These are phyloP conservation scores for Cyanoramphus novaezelandiae DNA, from an alignment of 2,113 vertebrate genomes.

Conservation along the genomic window DNA sequence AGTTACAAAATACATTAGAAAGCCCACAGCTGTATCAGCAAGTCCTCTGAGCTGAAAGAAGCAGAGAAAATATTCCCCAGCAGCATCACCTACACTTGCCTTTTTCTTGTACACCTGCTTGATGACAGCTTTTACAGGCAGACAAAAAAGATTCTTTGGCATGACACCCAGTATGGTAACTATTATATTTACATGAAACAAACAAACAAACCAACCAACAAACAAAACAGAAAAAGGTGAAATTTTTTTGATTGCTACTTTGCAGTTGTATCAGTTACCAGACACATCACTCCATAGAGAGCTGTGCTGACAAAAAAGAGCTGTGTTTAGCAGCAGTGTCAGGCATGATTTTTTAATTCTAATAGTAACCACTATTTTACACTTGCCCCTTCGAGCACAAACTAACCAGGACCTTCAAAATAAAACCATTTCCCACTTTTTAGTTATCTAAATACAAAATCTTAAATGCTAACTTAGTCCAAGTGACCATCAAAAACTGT, in stretches of 20 bases:
- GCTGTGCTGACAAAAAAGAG: neutral
- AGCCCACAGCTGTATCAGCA: neutral
- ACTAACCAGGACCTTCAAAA: neutral
- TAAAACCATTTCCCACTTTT: neutral
- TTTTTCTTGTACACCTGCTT: neutral
- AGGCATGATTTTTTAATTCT: neutral
- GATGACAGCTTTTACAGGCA: neutral
- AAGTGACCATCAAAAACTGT: fast-evolving
- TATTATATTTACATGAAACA: neutral
- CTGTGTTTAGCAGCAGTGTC: neutral
- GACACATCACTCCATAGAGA: neutral
- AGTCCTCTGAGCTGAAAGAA: neutral
- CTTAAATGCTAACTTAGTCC: neutral
- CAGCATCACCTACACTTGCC: fast-evolving
- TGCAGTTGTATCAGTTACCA: neutral
- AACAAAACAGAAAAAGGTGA: neutral
- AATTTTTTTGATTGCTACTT: neutral
- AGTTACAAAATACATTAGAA: neutral
- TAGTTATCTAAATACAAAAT: neutral
- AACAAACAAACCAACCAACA: neutral
- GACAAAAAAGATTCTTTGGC: neutral
- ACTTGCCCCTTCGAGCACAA: neutral
- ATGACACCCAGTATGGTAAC: fast-evolving
- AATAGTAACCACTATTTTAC: neutral
- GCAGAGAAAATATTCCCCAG: neutral